These are phyloP conservation scores for Melanostigma gelatinosum DNA, from an alignment of 2,113 vertebrate genomes.

Conservation along the genomic window DNA sequence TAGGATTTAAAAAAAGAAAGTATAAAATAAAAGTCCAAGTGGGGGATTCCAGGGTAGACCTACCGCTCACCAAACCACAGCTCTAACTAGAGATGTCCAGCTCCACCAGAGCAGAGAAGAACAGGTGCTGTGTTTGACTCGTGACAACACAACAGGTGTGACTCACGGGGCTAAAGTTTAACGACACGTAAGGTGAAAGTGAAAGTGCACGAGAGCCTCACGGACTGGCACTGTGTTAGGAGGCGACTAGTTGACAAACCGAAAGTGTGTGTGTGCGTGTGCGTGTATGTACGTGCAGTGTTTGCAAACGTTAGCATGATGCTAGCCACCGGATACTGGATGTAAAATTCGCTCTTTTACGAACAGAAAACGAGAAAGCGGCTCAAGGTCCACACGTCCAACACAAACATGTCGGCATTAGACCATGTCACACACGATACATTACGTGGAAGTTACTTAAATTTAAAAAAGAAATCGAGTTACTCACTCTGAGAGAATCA, in stretches of 20 bases:
- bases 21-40: not conserved
- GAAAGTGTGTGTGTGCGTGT: constrained; percentile 37
- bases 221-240: not conserved
- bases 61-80: not conserved
- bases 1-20: not conserved
- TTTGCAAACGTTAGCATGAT: constrained; percentile 63
- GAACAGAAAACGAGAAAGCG: constrained; percentile 33
- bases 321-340: constrained; percentile 69
- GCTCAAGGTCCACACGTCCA: constrained; percentile 5
- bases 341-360: constrained; percentile 8
- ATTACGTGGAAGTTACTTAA: constrained; percentile 38
- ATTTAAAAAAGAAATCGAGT: constrained; percentile 77
- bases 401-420: not conserved
- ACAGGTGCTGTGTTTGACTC: constrained; percentile 21
- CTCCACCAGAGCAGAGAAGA: not conserved
- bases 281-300: constrained; percentile 13
- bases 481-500: constrained; percentile 88
- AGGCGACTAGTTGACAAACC: constrained; percentile 44
- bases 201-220: constrained; percentile 53
- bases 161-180: constrained; percentile 27
- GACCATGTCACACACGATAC: constrained; percentile 23
- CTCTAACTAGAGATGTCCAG: not conserved
- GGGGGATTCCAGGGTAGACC: not conserved
- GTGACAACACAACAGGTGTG: constrained; percentile 74
- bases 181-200: constrained; percentile 44